These are phyloP conservation scores for Apoda limacodes DNA, from an alignment of 2,888 invertebrate genomes.

Conservation along the genomic window DNA sequence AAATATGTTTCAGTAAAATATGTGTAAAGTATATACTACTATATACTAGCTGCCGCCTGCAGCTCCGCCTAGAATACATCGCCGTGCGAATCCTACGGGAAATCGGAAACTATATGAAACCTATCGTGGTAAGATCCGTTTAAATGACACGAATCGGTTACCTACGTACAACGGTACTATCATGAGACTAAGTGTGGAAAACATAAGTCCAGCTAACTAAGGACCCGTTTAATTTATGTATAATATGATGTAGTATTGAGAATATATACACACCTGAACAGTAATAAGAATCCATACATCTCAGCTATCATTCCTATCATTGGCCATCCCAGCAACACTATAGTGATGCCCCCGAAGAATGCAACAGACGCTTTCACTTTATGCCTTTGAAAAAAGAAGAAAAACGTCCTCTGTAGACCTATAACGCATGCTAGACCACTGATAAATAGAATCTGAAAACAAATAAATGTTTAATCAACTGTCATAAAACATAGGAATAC, in stretches of 20 bases:
- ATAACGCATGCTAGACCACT: conserved; percentile 96
- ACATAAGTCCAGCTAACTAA: not conserved
- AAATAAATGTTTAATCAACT: too few relatives aligned
- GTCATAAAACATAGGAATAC: too few relatives aligned
- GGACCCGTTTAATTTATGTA: not conserved
- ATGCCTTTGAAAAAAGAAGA: conserved; percentile 98
- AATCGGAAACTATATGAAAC: too few relatives aligned
- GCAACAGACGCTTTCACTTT: conserved; percentile 91
- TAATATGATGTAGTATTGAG: not conserved
- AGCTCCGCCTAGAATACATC: too few relatives aligned
- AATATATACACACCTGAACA: conserved; percentile 75
- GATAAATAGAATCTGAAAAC: conserved; percentile 93
- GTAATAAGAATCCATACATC: conserved; percentile 92
- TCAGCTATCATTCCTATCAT: conserved; percentile 96
- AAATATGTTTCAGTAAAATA: too few relatives aligned
- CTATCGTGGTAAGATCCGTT: conserved; percentile 26
- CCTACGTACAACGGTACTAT: too few relatives aligned
- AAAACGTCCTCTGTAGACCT: conserved; percentile 93
- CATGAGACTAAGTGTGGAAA: too few relatives aligned
- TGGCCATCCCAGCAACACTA: conserved; percentile 96
- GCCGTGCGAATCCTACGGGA: too few relatives aligned
- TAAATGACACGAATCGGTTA: too few relatives aligned
- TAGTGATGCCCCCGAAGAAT: conserved; percentile 92
- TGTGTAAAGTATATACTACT: too few relatives aligned
- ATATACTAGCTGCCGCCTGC: too few relatives aligned